These are phyloP conservation scores for Ophion slaviceki DNA, from an alignment of 2,888 invertebrate species.

Conservation along the genomic window DNA sequence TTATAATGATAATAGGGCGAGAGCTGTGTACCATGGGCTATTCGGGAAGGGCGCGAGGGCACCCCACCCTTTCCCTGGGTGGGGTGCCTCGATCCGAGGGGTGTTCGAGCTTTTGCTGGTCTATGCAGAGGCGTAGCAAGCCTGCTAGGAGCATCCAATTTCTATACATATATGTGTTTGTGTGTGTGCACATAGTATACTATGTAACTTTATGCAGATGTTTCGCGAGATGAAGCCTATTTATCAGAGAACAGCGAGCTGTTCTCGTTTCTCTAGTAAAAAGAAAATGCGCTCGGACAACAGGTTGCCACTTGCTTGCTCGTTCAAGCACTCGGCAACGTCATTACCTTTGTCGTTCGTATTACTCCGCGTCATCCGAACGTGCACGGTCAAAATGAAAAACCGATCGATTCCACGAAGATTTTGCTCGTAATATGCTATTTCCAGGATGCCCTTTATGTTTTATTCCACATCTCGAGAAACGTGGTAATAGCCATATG, in stretches of 20 bases:
- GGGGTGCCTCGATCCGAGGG: slow-evolving; percentile 58
- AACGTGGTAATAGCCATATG: neutral
- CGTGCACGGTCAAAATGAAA: slow-evolving; percentile 11
- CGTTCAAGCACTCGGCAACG: slow-evolving; percentile 71
- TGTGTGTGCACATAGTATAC: neutral
- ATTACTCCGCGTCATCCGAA: slow-evolving; percentile 23
- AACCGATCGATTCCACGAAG: neutral
- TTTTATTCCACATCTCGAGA: slow-evolving; percentile 37
- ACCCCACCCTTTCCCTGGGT: slow-evolving; percentile 28
- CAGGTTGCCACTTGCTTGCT: slow-evolving; percentile 76
- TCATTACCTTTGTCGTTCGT: slow-evolving; percentile 75
- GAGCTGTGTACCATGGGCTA: slow-evolving; percentile 63
- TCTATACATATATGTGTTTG: neutral
- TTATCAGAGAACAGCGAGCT: slow-evolving; percentile 77
- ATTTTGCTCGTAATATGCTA: slow-evolving; percentile 26
- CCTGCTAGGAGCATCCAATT: slow-evolving; percentile 20
- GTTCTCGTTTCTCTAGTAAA: slow-evolving; percentile 73
- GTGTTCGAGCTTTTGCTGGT: slow-evolving; percentile 58
- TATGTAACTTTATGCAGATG: slow-evolving; percentile 76
- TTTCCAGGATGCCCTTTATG: slow-evolving; percentile 18
- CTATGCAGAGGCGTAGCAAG: slow-evolving; percentile 47
- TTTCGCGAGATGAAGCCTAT: slow-evolving; percentile 77
- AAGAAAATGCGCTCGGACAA: slow-evolving; percentile 73
- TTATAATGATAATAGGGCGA: slow-evolving; percentile 82
- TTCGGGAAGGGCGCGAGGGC: slow-evolving; percentile 67